Conservation (phyloP, 23 tunicate genomes). For the Phallusia fumigata region DNA sequence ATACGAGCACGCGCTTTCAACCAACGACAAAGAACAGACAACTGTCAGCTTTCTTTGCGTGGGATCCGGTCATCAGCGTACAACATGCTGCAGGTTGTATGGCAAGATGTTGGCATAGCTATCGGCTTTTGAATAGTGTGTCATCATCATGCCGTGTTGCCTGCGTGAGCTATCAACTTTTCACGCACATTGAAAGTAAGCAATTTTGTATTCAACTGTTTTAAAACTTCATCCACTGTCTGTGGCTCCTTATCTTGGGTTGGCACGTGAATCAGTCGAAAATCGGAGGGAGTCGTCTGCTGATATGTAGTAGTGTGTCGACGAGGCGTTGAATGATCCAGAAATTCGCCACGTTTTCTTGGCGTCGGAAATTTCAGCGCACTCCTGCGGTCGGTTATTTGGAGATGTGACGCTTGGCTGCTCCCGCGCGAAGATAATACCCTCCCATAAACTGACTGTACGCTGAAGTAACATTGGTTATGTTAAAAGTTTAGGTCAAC, state of each 20-base stretch:
- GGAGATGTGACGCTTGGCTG: background rate
- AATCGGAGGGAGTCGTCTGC: too few species aligned
- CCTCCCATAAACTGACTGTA: too few species aligned
- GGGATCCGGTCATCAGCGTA: background rate
- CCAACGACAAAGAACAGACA: too few species aligned
- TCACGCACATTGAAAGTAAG: too few species aligned
- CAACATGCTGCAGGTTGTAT: conserved; percentile 39
- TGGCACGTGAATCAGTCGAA: too few species aligned
- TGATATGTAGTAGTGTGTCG: background rate
- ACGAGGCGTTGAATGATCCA: background rate
- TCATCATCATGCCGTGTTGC: conserved; percentile 50
- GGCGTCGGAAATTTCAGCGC: background rate
- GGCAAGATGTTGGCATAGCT: conserved; percentile 93
- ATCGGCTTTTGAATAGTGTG: conserved; percentile 41
- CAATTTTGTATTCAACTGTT: too few species aligned
- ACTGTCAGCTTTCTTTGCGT: background rate
- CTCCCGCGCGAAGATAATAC: background rate
- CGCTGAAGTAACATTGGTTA: too few species aligned
- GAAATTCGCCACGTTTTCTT: background rate
- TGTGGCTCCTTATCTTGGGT: too few species aligned
- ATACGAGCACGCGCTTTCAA: background rate
- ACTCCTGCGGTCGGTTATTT: background rate
- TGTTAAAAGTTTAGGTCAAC: too few species aligned
- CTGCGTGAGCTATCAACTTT: conserved; percentile 24
- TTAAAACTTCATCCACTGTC: too few species aligned